Evolutionary conservation across 2,888 invertebrate species (phyloP), one percentile per base, ranked within the genome.

Genomic region (Standfussiana lucernea): DNA sequence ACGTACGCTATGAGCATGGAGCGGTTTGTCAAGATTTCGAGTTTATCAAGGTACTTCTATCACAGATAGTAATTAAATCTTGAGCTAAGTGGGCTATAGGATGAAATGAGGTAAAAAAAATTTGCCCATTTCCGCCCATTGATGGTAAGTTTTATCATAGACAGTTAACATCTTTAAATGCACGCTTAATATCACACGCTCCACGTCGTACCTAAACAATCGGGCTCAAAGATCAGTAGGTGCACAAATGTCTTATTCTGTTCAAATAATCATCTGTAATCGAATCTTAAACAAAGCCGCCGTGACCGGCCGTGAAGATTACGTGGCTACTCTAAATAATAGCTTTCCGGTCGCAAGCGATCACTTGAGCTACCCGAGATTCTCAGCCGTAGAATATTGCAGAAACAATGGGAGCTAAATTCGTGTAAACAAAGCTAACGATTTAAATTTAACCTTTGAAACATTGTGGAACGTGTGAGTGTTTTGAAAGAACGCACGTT

Each of bases 381-480:
- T 81, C 40, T 35, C 28, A 59, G 61, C 37, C 28, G 50, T 71
- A 61, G 24, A 47, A 73, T 72, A 64, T 72, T 56, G 61, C 66
- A 62, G 47, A 73, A 72, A 86, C 84, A 83, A 86, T 86, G 65
- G 32, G 59, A 74, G 65, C 24, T 3, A n/a, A 59, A 65, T 65
- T 76, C 69, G 21, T 75, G 66, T 84, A 75, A 84, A 84, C 75
- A 79, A 28, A 24, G 32, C 50, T 50, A 59, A 73, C 65, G 37
- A 86, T 64, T 83, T 83, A 86, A 74, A 79, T 73, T 64, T 72
- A 79, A 68, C 80, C 68, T 72, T 77, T 24, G 71, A 21, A 62
- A 45, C 80, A 67, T 75, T 56, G 71, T 64, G 32, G 37, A 2
- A 10, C 11, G 45, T n/a, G 8, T 42, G 28, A 40, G 40, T 79